Evolutionary conservation across 2,888 invertebrate species (phyloP), one percentile per base, ranked within the genome.

Genomic region (Limnephilus lunatus): DNA sequence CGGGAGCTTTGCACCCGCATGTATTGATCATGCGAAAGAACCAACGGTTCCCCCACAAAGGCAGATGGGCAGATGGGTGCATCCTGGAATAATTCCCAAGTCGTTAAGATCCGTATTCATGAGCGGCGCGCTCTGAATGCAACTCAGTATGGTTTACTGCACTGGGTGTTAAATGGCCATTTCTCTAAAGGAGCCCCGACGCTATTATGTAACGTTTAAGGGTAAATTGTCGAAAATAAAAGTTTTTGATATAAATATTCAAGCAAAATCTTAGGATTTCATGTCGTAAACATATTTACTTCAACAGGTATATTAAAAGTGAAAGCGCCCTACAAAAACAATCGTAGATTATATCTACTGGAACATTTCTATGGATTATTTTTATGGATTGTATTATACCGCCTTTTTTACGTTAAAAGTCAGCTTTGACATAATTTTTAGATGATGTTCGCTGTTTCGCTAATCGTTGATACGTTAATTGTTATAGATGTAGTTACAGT

Each of bases 1-100:
- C 31, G 83, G n/a, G 31, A 88, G n/a, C 39, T 44, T 32, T 68
- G 88, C 88, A 31, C 88, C 88, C 86, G 86, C 35, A 88, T 88
- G 86, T 91, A 91, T 91, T 82, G 91, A 88, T 91, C 91, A 82
- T 53, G 68, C 48, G 32, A 81, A 88, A 91, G 88, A n/a, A 81
- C 44, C 25, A 80, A n/a, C 90, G 32, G 25, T 85, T 35, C 9
- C 25, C 39, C 81, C 48, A 81, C 87, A 91, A 87, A 91, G 53
- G 87, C 81, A 81, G 15, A 68, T 68, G 68, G 68, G 68, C 19
- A 25, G 68, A 68, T 68, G 68, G 68, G 68, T n/a, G 68, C 25
- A n/a, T 25, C n/a, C 35, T 14, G 35, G 83, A 83, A 83, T 83
- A 83, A 83, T 83, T 83, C 83, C 68, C 35, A 35, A n/a, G 83